Conservation (phyloP, 2,113 vertebrate genomes). For the Ceuthmochares aereus region DNA sequence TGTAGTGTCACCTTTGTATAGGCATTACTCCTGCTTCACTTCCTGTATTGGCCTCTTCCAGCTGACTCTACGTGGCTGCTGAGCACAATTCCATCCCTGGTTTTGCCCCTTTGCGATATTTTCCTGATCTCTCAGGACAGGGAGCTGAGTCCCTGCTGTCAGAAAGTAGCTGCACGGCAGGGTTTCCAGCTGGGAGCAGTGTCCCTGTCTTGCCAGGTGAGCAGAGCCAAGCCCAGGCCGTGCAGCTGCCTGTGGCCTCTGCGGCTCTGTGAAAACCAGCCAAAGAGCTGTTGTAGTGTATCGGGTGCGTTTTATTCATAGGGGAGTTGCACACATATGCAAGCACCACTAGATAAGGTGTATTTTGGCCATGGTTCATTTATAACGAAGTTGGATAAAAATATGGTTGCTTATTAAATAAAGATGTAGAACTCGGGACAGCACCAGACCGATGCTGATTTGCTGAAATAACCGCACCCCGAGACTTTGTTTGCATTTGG, state of each 20-base stretch:
- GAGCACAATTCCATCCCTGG: rapidly evolving
- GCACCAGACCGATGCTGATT: not conserved
- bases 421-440: not conserved
- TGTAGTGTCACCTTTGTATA: too few species aligned
- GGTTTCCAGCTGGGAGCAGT: not conserved
- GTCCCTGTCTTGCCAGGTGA: rapidly evolving
- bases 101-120: rapidly evolving
- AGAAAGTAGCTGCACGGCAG: not conserved
- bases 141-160: not conserved
- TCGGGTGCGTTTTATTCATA: not conserved
- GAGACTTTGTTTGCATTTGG: not conserved
- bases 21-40: rapidly evolving
- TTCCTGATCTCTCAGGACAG: not conserved
- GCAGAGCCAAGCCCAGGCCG: not conserved
- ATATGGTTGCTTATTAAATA: not conserved
- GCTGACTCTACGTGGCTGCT: rapidly evolving
- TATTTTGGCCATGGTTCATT: not conserved
- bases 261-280: too few species aligned
- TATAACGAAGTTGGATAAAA: not conserved
- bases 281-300: too few species aligned
- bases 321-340: rapidly evolving
- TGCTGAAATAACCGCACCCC: not conserved
- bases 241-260: not conserved
- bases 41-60: rapidly evolving
- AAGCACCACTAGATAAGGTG: not conserved